phyloP scores from a whole-genome alignment of 2,113 vertebrate genomes.

The Percina caprodes region DNA sequence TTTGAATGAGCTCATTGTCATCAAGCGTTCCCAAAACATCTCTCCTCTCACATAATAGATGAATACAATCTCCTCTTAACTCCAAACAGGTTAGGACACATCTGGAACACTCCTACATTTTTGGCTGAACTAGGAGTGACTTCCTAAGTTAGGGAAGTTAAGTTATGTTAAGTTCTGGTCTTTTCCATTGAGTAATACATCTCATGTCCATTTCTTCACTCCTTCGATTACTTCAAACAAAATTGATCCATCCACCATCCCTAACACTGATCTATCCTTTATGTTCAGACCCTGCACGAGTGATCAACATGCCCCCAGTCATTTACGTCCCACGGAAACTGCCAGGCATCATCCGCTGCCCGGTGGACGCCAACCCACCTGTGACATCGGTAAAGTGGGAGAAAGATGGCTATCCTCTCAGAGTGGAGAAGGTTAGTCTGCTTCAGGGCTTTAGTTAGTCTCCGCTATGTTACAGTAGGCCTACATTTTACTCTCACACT shows the following conservation, averaged over 20 bases:
- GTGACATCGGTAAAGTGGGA: slow-evolving; percentile 97
- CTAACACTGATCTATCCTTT: not conserved
- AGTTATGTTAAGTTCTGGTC: not conserved
- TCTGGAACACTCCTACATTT: not conserved
- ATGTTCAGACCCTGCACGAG: slow-evolving; percentile 92
- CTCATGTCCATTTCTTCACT: not conserved
- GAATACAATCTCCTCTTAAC: too few species aligned
- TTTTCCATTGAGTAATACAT: not conserved
- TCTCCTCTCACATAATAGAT: not conserved
- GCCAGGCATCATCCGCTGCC: slow-evolving; percentile 97
- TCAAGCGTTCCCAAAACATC: not conserved
- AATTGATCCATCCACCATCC: not conserved
- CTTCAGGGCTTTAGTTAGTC: not conserved
- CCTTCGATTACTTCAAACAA: not conserved
- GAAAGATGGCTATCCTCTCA: slow-evolving; percentile 96
- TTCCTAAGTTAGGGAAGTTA: not conserved
- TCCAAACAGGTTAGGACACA: not conserved
- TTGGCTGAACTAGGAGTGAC: not conserved
- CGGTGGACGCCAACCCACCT: slow-evolving; percentile 96
- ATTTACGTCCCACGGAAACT: slow-evolving; percentile 98
- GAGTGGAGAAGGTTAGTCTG: slow-evolving; percentile 92
- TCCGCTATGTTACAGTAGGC: not conserved
- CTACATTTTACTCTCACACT: not conserved
- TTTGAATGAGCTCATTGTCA: not conserved
- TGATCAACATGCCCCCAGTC: slow-evolving; percentile 97